Percentiles rank a stretch among this genome's conserved stretches.
Evolutionary conservation across 2,888 invertebrate species (phyloP).

Genomic region (Monoplex corrugatus): DNA sequence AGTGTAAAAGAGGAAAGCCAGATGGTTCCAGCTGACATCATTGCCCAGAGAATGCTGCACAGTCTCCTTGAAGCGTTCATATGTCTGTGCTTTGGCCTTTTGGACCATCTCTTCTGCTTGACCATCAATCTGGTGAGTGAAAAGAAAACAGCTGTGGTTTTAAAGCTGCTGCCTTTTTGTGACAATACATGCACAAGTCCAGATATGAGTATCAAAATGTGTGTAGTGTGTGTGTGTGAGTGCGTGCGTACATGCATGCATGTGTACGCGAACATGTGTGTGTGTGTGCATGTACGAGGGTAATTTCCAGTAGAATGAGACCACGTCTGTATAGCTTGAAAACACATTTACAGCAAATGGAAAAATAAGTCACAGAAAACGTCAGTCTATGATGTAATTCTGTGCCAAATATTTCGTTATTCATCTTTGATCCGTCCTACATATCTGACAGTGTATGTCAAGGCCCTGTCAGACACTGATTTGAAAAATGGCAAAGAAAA

Average conservation of each 20-base stretch:
- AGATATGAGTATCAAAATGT: background rate
- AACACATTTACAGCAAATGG: too few species aligned
- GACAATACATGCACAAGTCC: too few species aligned
- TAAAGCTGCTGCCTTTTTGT: background rate
- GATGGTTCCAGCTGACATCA: slow-evolving; percentile 75
- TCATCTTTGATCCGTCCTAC: too few species aligned
- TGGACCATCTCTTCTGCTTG: slow-evolving; percentile 57
- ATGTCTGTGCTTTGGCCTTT: slow-evolving; percentile 71
- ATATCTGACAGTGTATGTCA: too few species aligned
- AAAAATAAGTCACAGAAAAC: too few species aligned
- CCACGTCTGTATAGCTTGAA: too few species aligned
- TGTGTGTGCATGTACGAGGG: background rate
- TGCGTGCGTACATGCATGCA: background rate
- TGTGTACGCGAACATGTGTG: background rate
- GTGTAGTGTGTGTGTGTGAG: slow-evolving; percentile 9
- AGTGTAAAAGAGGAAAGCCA: slow-evolving; percentile 77
- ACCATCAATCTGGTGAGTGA: background rate
- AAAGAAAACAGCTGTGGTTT: background rate
- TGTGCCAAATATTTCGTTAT: too few species aligned
- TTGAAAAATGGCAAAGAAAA: too few species aligned
- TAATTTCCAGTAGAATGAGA: background rate
- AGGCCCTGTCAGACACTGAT: too few species aligned
- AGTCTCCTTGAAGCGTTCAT: slow-evolving; percentile 74
- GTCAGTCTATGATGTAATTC: too few species aligned
- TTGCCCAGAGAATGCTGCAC: slow-evolving; percentile 72